Conservation (phyloP, 37 sponge, comb jelly and placozoan species). For the Geodia barretti region DNA sequence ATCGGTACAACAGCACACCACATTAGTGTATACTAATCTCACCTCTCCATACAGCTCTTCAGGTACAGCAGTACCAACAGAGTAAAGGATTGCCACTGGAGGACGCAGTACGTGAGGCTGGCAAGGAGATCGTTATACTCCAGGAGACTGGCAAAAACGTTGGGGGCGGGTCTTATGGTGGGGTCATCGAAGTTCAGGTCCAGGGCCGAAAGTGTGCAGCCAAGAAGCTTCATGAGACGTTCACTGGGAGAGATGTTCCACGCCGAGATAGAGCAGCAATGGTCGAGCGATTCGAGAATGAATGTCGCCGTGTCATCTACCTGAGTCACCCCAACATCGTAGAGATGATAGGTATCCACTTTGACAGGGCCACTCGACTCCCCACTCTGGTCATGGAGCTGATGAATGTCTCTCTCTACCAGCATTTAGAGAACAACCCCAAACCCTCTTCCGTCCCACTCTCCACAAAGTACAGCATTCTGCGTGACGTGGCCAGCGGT, state of each 20-base stretch:
- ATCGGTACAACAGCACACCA: not conserved
- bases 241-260: not conserved
- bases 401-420: constrained; percentile 2
- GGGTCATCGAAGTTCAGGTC: constrained; percentile 23
- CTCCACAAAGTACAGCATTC: constrained; percentile 19
- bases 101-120: too few species aligned
- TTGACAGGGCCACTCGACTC: not conserved
- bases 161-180: constrained; percentile 14
- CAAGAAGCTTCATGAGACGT: constrained; percentile 27
- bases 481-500: constrained; percentile 25
- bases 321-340: constrained; percentile 36
- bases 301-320: constrained; percentile 22
- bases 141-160: too few species aligned
- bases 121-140: too few species aligned
- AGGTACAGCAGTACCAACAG: too few species aligned
- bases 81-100: too few species aligned
- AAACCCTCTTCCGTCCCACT: constrained; percentile 9
- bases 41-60: too few species aligned
- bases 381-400: constrained; percentile 45
- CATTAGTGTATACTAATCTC: too few species aligned
- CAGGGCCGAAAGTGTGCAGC: constrained; percentile 33
- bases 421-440: constrained; percentile 8
- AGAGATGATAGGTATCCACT: constrained; percentile 35
- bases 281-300: too few species aligned
- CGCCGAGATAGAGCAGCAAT: too few species aligned